Percentiles rank a stretch among this genome's conserved stretches.
phyloP scores from a whole-genome alignment of 1,140 invertebrate genomes.

The Magallana gigas region DNA sequence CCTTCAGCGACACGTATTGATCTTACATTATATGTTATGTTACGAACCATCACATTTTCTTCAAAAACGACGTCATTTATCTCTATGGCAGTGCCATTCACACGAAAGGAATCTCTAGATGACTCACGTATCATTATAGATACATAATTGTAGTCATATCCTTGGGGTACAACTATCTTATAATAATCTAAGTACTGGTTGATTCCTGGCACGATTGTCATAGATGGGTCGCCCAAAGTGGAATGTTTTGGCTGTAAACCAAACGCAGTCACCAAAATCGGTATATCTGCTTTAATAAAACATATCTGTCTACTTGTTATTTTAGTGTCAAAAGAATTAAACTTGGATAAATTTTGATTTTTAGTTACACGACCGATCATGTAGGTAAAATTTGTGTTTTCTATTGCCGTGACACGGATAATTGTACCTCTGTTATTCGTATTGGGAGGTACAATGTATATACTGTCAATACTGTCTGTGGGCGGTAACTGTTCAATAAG shows the following conservation, averaged over 20 bases:
- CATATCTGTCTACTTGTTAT: background rate
- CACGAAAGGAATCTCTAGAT: background rate
- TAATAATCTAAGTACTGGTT: background rate
- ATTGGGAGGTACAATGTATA: background rate
- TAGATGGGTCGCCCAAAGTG: background rate
- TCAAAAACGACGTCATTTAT: too few relatives aligned
- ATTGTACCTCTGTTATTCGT: background rate
- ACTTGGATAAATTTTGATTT: background rate
- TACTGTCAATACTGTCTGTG: background rate
- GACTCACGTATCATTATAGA: background rate
- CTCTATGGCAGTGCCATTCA: too few relatives aligned
- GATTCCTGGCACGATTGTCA: too few relatives aligned
- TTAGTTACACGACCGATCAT: background rate
- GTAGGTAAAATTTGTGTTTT: background rate
- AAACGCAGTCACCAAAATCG: background rate
- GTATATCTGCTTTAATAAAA: background rate
- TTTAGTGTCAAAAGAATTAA: background rate
- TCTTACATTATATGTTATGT: background rate
- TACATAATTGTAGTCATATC: background rate
- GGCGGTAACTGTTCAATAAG: slow-evolving; percentile 2
- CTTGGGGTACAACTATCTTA: background rate
- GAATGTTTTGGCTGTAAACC: background rate
- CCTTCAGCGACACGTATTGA: background rate
- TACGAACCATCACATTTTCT: background rate
- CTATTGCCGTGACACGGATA: background rate